Evolutionary conservation across 2,797 vertebrate genomes (phyloP).

Genomic region (Nothura maculosa): DNA sequence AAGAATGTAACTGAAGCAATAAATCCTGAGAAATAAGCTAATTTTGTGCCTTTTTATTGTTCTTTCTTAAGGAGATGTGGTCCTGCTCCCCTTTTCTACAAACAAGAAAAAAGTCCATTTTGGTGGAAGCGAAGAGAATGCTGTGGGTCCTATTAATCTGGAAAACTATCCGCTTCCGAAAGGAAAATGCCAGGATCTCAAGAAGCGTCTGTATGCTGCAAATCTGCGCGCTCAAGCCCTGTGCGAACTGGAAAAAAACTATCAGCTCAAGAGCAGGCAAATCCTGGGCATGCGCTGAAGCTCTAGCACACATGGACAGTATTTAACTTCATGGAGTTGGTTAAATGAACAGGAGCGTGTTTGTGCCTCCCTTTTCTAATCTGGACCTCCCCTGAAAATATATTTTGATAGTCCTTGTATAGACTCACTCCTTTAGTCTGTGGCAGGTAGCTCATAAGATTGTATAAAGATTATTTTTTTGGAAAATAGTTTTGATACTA

Average conservation of each 20-base stretch:
- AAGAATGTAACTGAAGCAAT: not conserved
- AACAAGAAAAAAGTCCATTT: conserved; percentile 93
- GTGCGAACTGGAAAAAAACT: conserved; percentile 85
- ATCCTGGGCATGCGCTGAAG: conserved; percentile 90
- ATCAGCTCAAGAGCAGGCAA: conserved; percentile 87
- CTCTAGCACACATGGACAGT: not conserved
- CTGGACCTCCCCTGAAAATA: not conserved
- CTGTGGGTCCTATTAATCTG: conserved; percentile 1
- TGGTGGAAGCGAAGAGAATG: conserved; percentile 88
- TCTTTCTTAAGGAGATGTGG: conserved; percentile 75
- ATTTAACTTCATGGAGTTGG: not conserved
- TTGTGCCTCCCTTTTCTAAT: not conserved
- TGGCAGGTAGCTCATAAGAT: not conserved
- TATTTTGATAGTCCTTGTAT: not conserved
- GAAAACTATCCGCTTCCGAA: conserved; percentile 62
- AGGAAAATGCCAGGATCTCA: conserved; percentile 79
- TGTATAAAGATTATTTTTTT: not conserved
- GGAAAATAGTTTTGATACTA: not conserved
- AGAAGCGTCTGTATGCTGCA: conserved; percentile 85
- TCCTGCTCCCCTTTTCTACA: conserved; percentile 76
- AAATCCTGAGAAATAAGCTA: conserved; percentile 23
- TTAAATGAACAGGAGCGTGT: not conserved
- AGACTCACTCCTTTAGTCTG: not conserved
- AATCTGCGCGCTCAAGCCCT: conserved; percentile 84
- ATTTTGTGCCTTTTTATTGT: conserved; percentile 7